Conservation (phyloP, 2,113 vertebrate genomes). For the Puntigrus tetrazona region DNA sequence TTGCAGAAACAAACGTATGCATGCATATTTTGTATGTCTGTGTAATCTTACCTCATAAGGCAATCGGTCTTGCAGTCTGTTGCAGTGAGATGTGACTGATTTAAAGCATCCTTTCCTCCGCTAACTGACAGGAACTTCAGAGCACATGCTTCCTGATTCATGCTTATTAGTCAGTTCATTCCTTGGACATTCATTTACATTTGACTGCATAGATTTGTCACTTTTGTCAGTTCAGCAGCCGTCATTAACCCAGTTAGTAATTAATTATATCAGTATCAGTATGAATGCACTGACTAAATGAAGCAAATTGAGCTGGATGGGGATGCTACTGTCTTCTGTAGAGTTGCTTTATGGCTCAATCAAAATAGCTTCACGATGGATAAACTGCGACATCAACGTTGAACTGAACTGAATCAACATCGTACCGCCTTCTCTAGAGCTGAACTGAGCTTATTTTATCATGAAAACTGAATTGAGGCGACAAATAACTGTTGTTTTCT, state of each 20-base stretch:
- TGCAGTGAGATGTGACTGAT: neutral
- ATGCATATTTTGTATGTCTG: neutral
- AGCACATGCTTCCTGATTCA: neutral
- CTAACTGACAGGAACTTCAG: conserved; percentile 15
- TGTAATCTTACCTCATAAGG: neutral
- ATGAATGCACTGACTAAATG: too few relatives aligned
- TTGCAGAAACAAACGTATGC: too few relatives aligned
- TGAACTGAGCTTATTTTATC: too few relatives aligned
- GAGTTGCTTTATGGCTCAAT: too few relatives aligned
- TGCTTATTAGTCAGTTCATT: neutral
- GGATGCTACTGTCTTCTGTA: too few relatives aligned
- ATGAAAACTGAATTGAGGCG: neutral
- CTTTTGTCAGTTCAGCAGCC: neutral
- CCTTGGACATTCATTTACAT: neutral
- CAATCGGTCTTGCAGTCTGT: conserved; percentile 19
- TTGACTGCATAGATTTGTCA: neutral
- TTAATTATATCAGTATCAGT: too few relatives aligned
- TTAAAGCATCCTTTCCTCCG: neutral
- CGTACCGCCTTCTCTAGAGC: neutral
- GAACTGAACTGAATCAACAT: neutral
- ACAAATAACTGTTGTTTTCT: neutral
- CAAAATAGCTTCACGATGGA: neutral
- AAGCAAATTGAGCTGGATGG: too few relatives aligned
- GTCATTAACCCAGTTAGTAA: neutral
- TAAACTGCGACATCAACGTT: neutral